phyloP scores from a whole-genome alignment of 2,113 vertebrate species.

The Thermophis baileyi region DNA sequence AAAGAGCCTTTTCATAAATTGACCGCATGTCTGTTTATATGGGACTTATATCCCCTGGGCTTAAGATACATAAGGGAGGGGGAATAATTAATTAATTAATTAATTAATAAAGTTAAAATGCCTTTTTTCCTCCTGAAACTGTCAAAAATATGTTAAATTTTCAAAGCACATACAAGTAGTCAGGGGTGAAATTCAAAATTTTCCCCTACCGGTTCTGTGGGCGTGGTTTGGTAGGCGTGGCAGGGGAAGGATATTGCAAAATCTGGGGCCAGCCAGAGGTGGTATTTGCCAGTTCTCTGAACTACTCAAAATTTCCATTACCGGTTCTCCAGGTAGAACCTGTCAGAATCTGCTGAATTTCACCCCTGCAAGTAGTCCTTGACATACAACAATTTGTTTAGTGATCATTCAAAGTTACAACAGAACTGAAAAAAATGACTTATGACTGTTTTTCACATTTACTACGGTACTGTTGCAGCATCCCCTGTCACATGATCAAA shows the following conservation, averaged over 20 bases:
- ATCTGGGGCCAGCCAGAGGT: too few relatives aligned
- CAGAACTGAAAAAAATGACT: not conserved
- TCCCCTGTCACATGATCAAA: not conserved
- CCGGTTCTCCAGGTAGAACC: too few relatives aligned
- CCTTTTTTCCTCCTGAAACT: not conserved
- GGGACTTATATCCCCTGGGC: not conserved
- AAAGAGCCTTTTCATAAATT: not conserved
- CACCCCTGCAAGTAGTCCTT: not conserved
- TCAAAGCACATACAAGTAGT: not conserved
- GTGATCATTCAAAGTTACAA: not conserved
- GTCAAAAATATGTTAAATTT: not conserved
- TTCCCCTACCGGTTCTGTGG: too few relatives aligned
- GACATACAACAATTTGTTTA: not conserved
- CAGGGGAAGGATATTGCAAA: too few relatives aligned
- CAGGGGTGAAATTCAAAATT: too few relatives aligned
- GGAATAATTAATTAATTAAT: not conserved
- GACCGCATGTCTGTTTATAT: too few relatives aligned
- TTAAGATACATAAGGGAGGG: not conserved
- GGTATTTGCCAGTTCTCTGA: too few relatives aligned
- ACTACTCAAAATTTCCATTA: too few relatives aligned
- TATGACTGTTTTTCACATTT: not conserved
- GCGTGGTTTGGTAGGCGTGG: too few relatives aligned
- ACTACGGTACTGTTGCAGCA: not conserved
- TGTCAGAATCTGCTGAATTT: too few relatives aligned
- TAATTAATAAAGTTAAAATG: not conserved